Percentiles rank a stretch among this genome's conserved stretches.
Evolutionary conservation across 2,113 vertebrate genomes (phyloP).

Genomic region (Elaphurus davidianus): DNA sequence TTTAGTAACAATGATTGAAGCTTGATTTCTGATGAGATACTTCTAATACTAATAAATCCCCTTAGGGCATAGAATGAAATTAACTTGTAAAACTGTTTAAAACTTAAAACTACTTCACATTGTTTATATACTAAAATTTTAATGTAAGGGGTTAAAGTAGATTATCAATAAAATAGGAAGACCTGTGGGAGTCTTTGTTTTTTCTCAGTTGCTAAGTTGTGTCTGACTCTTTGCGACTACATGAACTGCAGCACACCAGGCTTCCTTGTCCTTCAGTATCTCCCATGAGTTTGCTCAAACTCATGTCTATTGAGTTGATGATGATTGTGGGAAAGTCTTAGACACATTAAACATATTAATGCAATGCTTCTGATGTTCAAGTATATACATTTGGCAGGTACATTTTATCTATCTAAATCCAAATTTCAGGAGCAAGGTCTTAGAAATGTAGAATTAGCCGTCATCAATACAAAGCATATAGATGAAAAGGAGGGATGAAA

Average conservation of each 20-base stretch:
- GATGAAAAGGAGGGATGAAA: neutral
- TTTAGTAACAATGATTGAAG: neutral
- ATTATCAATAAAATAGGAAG: neutral
- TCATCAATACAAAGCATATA: neutral
- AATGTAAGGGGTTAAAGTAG: neutral
- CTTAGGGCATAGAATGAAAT: neutral
- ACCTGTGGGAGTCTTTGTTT: neutral
- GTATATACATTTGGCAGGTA: neutral
- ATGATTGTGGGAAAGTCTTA: neutral
- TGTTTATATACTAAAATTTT: neutral
- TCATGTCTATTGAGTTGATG: neutral
- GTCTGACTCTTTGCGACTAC: neutral
- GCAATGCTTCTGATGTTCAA: neutral
- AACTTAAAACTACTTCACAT: neutral
- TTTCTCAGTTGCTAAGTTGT: neutral
- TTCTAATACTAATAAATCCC: neutral
- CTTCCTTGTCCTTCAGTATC: neutral
- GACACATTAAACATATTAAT: neutral
- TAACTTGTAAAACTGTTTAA: neutral
- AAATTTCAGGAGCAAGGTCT: neutral
- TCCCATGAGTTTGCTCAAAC: neutral
- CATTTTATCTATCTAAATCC: neutral
- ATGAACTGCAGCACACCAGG: neutral
- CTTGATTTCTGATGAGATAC: neutral
- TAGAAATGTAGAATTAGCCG: neutral